These are phyloP conservation scores for Tethea ocularis DNA, from an alignment of 2,888 invertebrate species.

Conservation along the genomic window DNA sequence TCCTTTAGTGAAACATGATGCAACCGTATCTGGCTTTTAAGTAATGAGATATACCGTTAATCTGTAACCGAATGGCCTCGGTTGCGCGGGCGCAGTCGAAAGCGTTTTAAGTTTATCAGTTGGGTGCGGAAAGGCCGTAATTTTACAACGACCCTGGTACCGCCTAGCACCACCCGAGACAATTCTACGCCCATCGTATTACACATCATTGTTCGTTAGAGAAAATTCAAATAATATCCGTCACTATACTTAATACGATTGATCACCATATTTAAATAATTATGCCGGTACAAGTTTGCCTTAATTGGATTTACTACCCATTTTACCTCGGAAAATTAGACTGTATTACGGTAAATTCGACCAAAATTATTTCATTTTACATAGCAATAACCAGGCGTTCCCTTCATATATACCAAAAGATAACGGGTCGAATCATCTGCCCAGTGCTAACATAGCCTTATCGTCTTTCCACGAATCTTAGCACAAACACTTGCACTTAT, in stretches of 20 bases:
- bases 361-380: not conserved
- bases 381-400: slow-evolving; percentile 32
- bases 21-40: slow-evolving; percentile 8
- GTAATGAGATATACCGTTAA: slow-evolving; percentile 28
- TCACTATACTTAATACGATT: not conserved
- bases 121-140: slow-evolving; percentile 62
- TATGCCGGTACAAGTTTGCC: not conserved
- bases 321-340: too few species aligned
- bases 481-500: slow-evolving; percentile 74
- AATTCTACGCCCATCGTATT: slow-evolving; percentile 59
- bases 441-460: slow-evolving; percentile 54
- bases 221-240: slow-evolving; percentile 22
- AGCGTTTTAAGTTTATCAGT: slow-evolving; percentile 61
- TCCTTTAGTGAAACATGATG: slow-evolving; percentile 8
- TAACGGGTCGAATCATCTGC: slow-evolving; percentile 71
- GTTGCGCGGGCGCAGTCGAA: slow-evolving; percentile 59
- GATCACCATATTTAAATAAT: not conserved
- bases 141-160: slow-evolving; percentile 59
- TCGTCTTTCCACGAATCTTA: slow-evolving; percentile 75
- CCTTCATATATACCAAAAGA: slow-evolving; percentile 63
- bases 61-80: slow-evolving; percentile 33
- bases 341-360: not conserved
- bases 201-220: slow-evolving; percentile 37
- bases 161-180: slow-evolving; percentile 66
- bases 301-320: too few species aligned